A percentile compares a stretch with the other conserved stretches of the same genome.
Evolutionary conservation across 2,888 invertebrate genomes (phyloP).

Genomic region (Ommatoiulus sabulosus): DNA sequence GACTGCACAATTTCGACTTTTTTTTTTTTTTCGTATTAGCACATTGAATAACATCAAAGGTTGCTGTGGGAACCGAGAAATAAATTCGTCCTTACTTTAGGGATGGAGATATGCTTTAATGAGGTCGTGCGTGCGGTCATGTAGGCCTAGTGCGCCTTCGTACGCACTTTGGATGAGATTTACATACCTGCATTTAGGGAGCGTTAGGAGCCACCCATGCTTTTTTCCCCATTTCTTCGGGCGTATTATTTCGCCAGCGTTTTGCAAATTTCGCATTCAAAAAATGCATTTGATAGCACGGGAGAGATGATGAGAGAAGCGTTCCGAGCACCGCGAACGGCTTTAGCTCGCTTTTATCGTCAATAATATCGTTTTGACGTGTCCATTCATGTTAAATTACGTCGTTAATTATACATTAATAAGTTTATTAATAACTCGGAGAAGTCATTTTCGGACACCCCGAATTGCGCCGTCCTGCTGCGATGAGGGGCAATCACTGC

Average conservation of each 20-base stretch:
- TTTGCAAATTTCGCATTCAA: too few species aligned
- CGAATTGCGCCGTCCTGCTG: too few species aligned
- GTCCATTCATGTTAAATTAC: background rate
- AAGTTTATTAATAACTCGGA: background rate
- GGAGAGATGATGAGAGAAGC: background rate
- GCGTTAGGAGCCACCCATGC: too few species aligned
- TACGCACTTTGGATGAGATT: background rate
- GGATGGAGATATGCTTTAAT: constrained; percentile 1
- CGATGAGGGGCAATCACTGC: too few species aligned
- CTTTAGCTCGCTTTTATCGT: too few species aligned
- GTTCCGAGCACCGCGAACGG: too few species aligned
- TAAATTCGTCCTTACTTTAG: background rate
- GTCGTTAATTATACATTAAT: background rate
- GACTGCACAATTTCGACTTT: constrained; percentile 1
- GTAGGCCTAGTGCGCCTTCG: background rate
- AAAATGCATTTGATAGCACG: background rate
- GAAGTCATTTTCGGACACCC: too few species aligned
- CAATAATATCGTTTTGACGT: background rate
- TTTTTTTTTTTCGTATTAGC: constrained; percentile 1
- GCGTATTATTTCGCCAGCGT: too few species aligned
- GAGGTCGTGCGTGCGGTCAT: background rate
- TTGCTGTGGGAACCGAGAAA: background rate
- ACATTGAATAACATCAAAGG: constrained; percentile 1
- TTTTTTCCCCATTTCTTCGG: too few species aligned
- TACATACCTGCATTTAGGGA: background rate